Base-by-base conservation (phyloP, 2,797 vertebrate genomes). In the Setipinna tenuifilis region DNA sequence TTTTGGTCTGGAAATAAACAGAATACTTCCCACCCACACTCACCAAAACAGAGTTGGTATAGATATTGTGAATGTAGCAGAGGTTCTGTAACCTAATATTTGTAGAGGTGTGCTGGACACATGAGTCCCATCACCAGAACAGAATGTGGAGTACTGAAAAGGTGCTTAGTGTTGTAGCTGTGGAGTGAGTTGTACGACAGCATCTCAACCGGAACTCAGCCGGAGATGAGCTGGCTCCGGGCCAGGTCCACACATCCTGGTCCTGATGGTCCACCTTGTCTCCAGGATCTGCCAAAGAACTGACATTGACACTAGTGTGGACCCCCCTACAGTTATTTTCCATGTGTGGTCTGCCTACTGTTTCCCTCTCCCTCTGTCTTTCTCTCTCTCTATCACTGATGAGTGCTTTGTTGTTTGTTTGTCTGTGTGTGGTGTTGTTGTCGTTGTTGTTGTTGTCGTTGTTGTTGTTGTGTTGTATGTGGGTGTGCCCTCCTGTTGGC, bases 391-490 rank as follows among this genome's bases (percentile, higher is more conserved):
- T 68, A 10, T 68, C 62, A 14, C 62, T 28, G 25, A 14, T 12
- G 31, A 81, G 62, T 84, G 75, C 80, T 16, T 31, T 65, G 61
- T 31, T 68, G 12, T 68, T 68, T 68, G 62, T 68, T 68, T 68
- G 25, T 68, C 62, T 68, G 10, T 31, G n/a, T n/a, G n/a, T n/a
- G n/a, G 62, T 68, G 62, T 65, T 65, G 59, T 61, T 21, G 54
- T 2, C n/a, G 61, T 65, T 68, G 62, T 28, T 4, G 25, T 68
- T 28, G 19, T 28, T 14, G 58, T 59, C 21, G 57, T 19, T 59
- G 58, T 59, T 17, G 17, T 21, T 17, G 62, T 68, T 68, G 23
- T 68, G 62, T 68, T 25, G 25, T 2, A 28, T 68, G 62, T 68
- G 62, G 10, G 31, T 6, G 62, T 68, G 25, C 62, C 62, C 62